Evolutionary conservation across 2,888 invertebrate genomes (phyloP).

Genomic region (Drosophila pegasa): DNA sequence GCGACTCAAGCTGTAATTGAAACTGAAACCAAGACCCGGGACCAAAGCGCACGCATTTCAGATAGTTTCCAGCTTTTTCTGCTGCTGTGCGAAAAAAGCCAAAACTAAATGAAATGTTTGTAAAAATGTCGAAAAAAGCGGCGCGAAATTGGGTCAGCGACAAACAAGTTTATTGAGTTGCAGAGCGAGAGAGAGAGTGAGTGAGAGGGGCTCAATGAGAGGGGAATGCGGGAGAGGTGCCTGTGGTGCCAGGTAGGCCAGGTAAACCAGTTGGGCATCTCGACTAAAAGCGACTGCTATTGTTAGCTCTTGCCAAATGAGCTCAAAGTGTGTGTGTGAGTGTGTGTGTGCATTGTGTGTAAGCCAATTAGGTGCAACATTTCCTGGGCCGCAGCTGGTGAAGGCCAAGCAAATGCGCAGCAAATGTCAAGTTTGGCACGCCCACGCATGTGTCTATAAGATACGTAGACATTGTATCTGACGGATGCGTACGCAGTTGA

Average conservation of each 20-base stretch:
- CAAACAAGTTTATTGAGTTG: slow-evolving; percentile 66
- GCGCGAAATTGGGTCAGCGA: slow-evolving; percentile 73
- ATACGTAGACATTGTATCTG: slow-evolving; percentile 15
- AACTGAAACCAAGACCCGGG: slow-evolving; percentile 22
- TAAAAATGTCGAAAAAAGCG: slow-evolving; percentile 66
- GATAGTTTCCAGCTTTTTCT: slow-evolving; percentile 13
- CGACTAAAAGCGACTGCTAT: slow-evolving; percentile 20
- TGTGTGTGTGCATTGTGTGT: slow-evolving; percentile 11
- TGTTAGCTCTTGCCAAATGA: slow-evolving; percentile 35
- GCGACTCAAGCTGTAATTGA: slow-evolving; percentile 15
- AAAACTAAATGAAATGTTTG: slow-evolving; percentile 44
- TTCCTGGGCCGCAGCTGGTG: slow-evolving; percentile 44
- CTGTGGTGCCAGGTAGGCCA: slow-evolving; percentile 31
- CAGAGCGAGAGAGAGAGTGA: not conserved
- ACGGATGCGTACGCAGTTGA: slow-evolving; percentile 22
- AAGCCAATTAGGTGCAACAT: slow-evolving; percentile 38
- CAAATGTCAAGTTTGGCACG: slow-evolving; percentile 52
- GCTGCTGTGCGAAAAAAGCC: slow-evolving; percentile 46
- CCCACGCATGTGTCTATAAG: slow-evolving; percentile 8
- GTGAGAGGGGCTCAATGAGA: not conserved
- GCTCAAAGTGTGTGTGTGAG: not conserved
- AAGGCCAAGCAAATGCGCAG: slow-evolving; percentile 36
- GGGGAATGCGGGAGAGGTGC: slow-evolving; percentile 1
- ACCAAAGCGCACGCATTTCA: slow-evolving; percentile 44
- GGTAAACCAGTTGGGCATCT: slow-evolving; percentile 66